Conservation (phyloP, 2,888 invertebrate genomes). For the Macrosoma leucophasiata region DNA sequence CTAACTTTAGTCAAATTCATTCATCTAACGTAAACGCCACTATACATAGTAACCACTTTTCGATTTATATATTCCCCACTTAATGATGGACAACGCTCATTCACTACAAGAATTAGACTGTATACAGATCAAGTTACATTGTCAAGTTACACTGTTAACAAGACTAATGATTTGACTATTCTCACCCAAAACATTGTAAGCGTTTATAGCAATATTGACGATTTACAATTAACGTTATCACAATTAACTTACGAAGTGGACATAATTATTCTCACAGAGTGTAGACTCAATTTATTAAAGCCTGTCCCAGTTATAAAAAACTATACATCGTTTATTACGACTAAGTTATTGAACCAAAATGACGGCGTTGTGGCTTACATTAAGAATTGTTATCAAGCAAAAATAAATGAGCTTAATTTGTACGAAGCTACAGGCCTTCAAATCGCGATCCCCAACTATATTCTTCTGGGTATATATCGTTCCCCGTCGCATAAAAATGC, state of each 20-base stretch:
- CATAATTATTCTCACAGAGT: slow-evolving; percentile 1
- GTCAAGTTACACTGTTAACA: too few relatives aligned
- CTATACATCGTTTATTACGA: too few relatives aligned
- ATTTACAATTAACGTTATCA: background rate
- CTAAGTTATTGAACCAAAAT: background rate
- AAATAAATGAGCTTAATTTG: background rate
- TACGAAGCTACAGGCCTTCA: background rate
- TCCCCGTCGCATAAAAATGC: slow-evolving; percentile 5
- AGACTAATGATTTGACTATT: too few relatives aligned
- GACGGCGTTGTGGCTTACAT: background rate
- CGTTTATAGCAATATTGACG: slow-evolving; percentile 1
- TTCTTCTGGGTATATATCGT: slow-evolving; percentile 3
- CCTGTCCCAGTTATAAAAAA: too few relatives aligned
- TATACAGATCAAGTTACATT: too few relatives aligned
- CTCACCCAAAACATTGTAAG: slow-evolving; percentile 8
- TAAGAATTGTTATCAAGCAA: background rate
- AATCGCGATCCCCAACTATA: slow-evolving; percentile 1
- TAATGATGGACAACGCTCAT: too few relatives aligned
- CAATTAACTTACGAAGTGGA: background rate
- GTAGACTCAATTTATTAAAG: too few relatives aligned
- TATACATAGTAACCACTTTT: too few relatives aligned
- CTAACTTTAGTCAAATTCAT: too few relatives aligned
- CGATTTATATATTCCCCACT: too few relatives aligned
- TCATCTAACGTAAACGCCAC: too few relatives aligned
- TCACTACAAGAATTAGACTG: too few relatives aligned